A percentile compares a stretch with the other conserved stretches of the same genome.
These are phyloP conservation scores for Blastobasis lacticolella DNA, from an alignment of 2,888 invertebrate genomes.

Conservation along the genomic window DNA sequence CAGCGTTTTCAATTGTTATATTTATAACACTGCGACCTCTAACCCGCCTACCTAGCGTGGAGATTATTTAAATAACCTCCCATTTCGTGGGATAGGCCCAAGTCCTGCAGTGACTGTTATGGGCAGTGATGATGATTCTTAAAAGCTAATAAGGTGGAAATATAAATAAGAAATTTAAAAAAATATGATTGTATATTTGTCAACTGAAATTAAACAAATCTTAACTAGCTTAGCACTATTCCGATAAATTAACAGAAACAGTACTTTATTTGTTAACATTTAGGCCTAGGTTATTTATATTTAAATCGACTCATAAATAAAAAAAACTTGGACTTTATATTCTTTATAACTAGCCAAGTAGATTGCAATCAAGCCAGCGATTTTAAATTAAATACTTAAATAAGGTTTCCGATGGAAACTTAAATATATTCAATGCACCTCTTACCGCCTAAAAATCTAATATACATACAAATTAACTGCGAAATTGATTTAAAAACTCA, in stretches of 20 bases:
- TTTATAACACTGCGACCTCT: too few relatives aligned
- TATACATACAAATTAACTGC: slow-evolving; percentile 54
- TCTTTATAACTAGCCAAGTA: slow-evolving; percentile 18
- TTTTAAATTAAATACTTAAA: slow-evolving; percentile 28
- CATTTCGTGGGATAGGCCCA: too few relatives aligned
- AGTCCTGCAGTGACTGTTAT: too few relatives aligned
- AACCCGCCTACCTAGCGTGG: too few relatives aligned
- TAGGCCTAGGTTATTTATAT: slow-evolving; percentile 40
- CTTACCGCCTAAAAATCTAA: slow-evolving; percentile 55
- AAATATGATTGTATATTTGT: slow-evolving; percentile 71
- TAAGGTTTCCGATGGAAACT: slow-evolving; percentile 39
- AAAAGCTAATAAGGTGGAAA: too few relatives aligned
- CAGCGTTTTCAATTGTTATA: too few relatives aligned
- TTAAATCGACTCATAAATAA: slow-evolving; percentile 25
- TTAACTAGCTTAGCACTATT: slow-evolving; percentile 60
- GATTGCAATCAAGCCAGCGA: slow-evolving; percentile 25
- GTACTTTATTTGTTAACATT: slow-evolving; percentile 41
- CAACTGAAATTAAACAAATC: slow-evolving; percentile 71
- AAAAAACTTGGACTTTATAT: slow-evolving; percentile 21
- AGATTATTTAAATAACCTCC: too few relatives aligned
- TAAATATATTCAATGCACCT: slow-evolving; percentile 49
- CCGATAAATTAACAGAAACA: slow-evolving; percentile 59
- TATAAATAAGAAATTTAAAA: slow-evolving; percentile 23
- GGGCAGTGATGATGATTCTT: too few relatives aligned
- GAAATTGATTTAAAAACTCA: slow-evolving; percentile 35